Conservation (phyloP, 37 sponge, comb jelly and placozoan genomes). For the Petrosia ficiformis region DNA sequence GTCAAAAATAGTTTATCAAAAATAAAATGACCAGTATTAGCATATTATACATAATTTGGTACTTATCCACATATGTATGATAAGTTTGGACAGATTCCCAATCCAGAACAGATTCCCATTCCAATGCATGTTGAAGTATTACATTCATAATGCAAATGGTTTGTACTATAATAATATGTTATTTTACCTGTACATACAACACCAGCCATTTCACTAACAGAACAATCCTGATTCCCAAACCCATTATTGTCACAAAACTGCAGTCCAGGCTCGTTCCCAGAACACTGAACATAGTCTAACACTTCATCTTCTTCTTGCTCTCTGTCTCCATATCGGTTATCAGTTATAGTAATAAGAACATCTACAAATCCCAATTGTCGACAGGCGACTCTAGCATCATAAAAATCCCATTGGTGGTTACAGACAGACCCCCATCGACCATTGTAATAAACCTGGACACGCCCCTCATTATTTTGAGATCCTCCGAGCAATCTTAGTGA, state of each 20-base stretch:
- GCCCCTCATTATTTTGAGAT: constrained; percentile 23
- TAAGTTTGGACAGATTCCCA: no score
- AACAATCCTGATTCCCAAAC: not conserved
- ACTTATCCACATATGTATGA: no score
- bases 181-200: not conserved
- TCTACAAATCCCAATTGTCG: constrained; percentile 6
- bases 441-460: constrained; percentile 65
- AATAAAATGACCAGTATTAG: no score
- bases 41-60: no score
- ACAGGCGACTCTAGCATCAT: constrained; percentile 5
- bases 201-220: not conserved
- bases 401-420: not conserved
- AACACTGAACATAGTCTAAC: constrained; percentile 8
- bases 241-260: not conserved
- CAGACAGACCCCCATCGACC: constrained; percentile 53
- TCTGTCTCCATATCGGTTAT: not conserved
- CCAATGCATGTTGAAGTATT: no score
- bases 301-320: not conserved
- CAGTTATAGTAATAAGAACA: not conserved
- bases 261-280: not conserved
- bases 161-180: no score
- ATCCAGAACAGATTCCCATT: no score
- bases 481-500: constrained; percentile 53
- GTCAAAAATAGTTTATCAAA: no score
- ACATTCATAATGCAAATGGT: no score